phyloP scores from a whole-genome alignment of 1,140 invertebrate genomes.

The Tribolium madens region DNA sequence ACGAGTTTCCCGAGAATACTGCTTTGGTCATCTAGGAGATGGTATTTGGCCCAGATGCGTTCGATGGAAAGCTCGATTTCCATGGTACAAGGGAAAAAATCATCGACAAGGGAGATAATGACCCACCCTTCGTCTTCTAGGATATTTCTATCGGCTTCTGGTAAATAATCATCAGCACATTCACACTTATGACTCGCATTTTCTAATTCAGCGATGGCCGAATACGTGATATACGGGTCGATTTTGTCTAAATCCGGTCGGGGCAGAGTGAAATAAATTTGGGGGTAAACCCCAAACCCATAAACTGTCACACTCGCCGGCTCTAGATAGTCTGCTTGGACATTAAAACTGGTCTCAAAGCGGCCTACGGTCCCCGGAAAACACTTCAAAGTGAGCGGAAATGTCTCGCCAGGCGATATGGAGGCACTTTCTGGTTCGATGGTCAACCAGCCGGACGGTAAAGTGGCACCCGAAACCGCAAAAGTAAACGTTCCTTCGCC shows the following conservation, averaged over 20 bases:
- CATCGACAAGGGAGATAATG: constrained; percentile 49
- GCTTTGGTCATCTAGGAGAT: constrained; percentile 58
- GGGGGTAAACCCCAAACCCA: constrained; percentile 64
- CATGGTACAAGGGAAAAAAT: constrained; percentile 52
- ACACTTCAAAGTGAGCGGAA: constrained; percentile 57
- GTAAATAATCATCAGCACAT: background rate
- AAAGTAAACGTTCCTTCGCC: constrained; percentile 46
- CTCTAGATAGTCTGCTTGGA: constrained; percentile 61
- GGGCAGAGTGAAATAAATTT: constrained; percentile 63
- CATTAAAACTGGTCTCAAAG: constrained; percentile 54
- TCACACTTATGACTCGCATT: background rate
- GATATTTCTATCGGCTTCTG: constrained; percentile 17
- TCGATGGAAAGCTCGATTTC: constrained; percentile 68
- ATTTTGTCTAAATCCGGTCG: constrained; percentile 52
- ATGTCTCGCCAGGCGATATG: constrained; percentile 53
- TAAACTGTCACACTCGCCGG: constrained; percentile 60
- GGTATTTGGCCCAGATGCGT: constrained; percentile 59
- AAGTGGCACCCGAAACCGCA: background rate
- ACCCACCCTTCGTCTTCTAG: constrained; percentile 43
- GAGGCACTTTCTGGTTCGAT: constrained; percentile 57
- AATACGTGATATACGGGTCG: constrained; percentile 57
- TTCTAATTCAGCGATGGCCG: constrained; percentile 56
- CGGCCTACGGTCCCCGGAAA: constrained; percentile 60
- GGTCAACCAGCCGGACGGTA: constrained; percentile 53
- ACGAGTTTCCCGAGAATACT: constrained; percentile 53